A percentile compares a stretch with the other conserved stretches of the same genome.
These are phyloP conservation scores for Morphnarchus princeps DNA, from an alignment of 2,113 vertebrate genomes.

Conservation along the genomic window DNA sequence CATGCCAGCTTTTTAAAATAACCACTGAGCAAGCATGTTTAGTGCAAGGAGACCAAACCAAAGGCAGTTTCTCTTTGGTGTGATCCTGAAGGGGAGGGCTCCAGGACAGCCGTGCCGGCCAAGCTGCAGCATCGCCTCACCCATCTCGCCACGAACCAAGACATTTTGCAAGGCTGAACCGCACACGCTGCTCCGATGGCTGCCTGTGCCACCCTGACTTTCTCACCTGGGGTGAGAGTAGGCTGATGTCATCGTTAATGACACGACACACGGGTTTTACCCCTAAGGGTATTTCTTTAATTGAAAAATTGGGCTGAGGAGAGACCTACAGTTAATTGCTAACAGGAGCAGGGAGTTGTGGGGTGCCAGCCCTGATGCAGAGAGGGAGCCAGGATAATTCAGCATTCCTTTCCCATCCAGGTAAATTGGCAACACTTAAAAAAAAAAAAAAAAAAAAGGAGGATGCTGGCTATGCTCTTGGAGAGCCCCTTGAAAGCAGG, in stretches of 20 bases:
- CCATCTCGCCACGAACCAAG: background rate
- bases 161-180: background rate
- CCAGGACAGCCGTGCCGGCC: accelerated
- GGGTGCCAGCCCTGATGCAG: background rate
- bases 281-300: background rate
- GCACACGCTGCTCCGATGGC: accelerated
- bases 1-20: background rate
- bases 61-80: background rate
- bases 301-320: background rate
- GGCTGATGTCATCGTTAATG: background rate
- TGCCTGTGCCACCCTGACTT: background rate
- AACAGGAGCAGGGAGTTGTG: background rate
- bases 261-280: background rate
- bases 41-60: background rate
- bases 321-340: background rate
- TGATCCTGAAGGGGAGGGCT: background rate
- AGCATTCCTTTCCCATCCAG: background rate
- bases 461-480: background rate
- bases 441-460: background rate
- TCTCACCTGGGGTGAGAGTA: background rate
- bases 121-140: background rate
- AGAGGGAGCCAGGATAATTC: background rate
- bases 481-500: background rate
- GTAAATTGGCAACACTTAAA: background rate
- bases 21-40: accelerated